phyloP scores from a whole-genome alignment of 2,113 vertebrate genomes.

The Brachirus orientalis region DNA sequence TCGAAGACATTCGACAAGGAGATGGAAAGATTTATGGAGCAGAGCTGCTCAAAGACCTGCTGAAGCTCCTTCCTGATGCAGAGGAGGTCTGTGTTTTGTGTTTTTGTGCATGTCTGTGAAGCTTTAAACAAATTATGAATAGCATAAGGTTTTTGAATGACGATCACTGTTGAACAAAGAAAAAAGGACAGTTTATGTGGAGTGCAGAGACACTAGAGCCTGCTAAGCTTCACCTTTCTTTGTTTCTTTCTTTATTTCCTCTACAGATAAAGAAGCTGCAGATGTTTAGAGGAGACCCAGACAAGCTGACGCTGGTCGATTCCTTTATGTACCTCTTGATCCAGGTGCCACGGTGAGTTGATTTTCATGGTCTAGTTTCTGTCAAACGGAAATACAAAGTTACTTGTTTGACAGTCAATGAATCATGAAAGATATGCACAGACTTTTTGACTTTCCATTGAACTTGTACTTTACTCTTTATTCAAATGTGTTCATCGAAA shows the following conservation, averaged over 20 bases:
- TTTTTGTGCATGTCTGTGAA: background rate
- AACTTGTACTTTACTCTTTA: too few species aligned
- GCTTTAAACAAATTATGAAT: slow-evolving; percentile 21
- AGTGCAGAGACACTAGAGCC: background rate
- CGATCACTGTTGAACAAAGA: background rate
- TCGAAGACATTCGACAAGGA: slow-evolving; percentile 91
- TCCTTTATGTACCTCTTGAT: slow-evolving; percentile 94
- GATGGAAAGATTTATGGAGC: slow-evolving; percentile 87
- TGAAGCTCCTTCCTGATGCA: slow-evolving; percentile 92
- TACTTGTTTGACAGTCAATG: slow-evolving; percentile 17
- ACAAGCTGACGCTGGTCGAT: slow-evolving; percentile 94
- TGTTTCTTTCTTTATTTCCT: slow-evolving; percentile 1
- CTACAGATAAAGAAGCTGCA: slow-evolving; percentile 90
- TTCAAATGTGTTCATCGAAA: too few species aligned
- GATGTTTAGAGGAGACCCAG: slow-evolving; percentile 89
- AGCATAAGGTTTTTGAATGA: background rate
- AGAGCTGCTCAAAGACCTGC: slow-evolving; percentile 90
- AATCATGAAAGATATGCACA: background rate
- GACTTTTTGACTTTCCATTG: too few species aligned
- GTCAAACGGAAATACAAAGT: slow-evolving; percentile 24
- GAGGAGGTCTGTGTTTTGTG: slow-evolving; percentile 86
- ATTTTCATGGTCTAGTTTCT: slow-evolving; percentile 9
- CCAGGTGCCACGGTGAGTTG: slow-evolving; percentile 93
- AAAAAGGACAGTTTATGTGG: slow-evolving; percentile 29
- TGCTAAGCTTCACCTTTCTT: slow-evolving; percentile 41